Conservation (phyloP, 2,113 vertebrate species). For the Mus spicilegus region DNA sequence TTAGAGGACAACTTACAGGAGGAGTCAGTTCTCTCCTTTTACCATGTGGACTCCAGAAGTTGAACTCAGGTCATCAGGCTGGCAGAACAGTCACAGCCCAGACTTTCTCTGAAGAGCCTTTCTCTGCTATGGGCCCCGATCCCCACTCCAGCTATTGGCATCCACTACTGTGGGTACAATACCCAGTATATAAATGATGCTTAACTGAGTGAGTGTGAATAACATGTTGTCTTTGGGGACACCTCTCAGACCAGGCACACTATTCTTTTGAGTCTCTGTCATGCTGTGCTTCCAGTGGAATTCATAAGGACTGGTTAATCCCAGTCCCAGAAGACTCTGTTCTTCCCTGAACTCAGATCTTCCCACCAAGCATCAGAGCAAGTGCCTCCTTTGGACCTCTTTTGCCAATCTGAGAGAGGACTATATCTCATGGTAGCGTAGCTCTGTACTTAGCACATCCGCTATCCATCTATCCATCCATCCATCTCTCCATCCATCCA, state of each 20-base stretch:
- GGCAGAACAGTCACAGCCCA: background rate
- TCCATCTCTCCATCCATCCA: background rate
- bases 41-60: background rate
- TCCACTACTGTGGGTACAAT: background rate
- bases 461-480: background rate
- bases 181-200: background rate
- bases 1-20: background rate
- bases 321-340: background rate
- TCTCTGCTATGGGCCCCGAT: background rate
- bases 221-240: background rate
- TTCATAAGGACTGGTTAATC: background rate
- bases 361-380: background rate
- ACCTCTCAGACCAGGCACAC: background rate
- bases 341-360: background rate
- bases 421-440: too few relatives aligned
- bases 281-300: background rate
- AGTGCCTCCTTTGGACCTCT: background rate
- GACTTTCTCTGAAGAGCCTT: background rate
- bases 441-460: too few relatives aligned
- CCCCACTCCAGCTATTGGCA: background rate
- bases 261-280: background rate
- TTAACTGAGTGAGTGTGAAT: background rate
- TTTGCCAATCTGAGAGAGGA: background rate
- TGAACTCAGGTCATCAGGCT: background rate
- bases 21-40: background rate